Evolutionary conservation across 2,113 vertebrate genomes (phyloP).

Genomic region (Origma solitaria): DNA sequence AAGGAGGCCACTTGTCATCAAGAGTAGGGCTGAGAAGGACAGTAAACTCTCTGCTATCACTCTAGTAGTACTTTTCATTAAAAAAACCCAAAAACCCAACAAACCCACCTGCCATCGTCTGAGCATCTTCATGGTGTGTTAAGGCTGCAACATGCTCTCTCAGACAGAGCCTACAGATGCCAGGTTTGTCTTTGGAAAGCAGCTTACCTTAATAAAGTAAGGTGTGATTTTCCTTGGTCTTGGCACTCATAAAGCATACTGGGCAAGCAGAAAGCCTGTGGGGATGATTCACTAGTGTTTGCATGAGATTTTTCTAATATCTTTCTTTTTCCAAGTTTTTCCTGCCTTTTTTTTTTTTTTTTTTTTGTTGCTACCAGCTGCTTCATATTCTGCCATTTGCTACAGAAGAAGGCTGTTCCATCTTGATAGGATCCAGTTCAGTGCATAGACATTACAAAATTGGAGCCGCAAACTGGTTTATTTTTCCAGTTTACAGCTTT

Average conservation of each 20-base stretch:
- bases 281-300: constrained; percentile 25
- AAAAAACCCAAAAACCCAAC: not conserved
- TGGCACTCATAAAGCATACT: not conserved
- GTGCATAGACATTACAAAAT: constrained; percentile 6
- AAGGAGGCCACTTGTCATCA: not conserved
- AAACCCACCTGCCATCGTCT: not conserved
- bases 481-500: constrained; percentile 2
- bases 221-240: not conserved
- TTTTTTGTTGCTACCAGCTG: not conserved
- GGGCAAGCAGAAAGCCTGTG: not conserved
- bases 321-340: not conserved
- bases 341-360: not conserved
- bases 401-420: not conserved
- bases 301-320: constrained; percentile 7
- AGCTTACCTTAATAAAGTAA: constrained; percentile 18
- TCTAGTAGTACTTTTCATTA: not conserved
- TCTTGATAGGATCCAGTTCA: constrained; percentile 28
- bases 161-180: not conserved
- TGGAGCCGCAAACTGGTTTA: not conserved
- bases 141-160: not conserved
- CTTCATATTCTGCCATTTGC: constrained; percentile 40
- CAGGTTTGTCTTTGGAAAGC: not conserved
- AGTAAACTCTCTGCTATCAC: not conserved
- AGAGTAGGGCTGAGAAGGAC: not conserved
- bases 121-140: not conserved